Evolutionary conservation across 2,797 vertebrate genomes (phyloP).

Genomic region (Trachops cirrhosus): DNA sequence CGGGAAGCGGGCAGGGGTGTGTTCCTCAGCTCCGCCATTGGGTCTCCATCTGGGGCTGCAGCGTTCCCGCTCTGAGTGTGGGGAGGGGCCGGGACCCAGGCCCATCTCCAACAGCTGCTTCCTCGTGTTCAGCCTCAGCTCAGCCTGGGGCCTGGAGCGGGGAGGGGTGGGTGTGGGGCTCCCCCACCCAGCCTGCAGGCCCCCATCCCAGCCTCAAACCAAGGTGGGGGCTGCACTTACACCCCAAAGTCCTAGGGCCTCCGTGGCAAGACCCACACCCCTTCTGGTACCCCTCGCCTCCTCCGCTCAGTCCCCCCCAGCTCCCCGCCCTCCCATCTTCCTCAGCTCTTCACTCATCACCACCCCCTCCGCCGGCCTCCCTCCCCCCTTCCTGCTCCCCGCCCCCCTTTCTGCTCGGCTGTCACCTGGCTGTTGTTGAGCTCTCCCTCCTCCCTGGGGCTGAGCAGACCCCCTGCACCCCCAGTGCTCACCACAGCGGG

Average conservation of each 20-base stretch:
- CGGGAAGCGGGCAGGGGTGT: neutral
- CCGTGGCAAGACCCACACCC: neutral
- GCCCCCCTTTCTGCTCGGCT: neutral
- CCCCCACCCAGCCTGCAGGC: neutral
- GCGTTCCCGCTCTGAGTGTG: neutral
- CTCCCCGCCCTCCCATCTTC: neutral
- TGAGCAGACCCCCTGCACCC: neutral
- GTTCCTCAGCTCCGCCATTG: neutral
- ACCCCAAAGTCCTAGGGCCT: neutral
- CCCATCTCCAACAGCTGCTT: neutral
- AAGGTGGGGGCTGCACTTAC: accelerated
- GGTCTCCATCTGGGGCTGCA: neutral
- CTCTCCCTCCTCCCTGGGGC: neutral
- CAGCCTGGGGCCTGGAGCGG: too few species aligned
- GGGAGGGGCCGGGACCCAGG: neutral
- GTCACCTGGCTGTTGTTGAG: neutral
- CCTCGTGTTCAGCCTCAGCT: neutral
- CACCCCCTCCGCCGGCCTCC: neutral
- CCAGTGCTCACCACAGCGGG: too few species aligned
- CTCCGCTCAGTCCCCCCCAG: accelerated
- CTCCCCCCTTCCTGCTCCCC: neutral
- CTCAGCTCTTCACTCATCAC: neutral
- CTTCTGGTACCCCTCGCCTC: neutral
- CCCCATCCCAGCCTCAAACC: neutral
- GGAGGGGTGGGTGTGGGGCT: too few species aligned